Percentiles rank a stretch among this genome's conserved stretches.
Evolutionary conservation across 1,140 invertebrate species (phyloP).

Genomic region (Bombus impatiens): DNA sequence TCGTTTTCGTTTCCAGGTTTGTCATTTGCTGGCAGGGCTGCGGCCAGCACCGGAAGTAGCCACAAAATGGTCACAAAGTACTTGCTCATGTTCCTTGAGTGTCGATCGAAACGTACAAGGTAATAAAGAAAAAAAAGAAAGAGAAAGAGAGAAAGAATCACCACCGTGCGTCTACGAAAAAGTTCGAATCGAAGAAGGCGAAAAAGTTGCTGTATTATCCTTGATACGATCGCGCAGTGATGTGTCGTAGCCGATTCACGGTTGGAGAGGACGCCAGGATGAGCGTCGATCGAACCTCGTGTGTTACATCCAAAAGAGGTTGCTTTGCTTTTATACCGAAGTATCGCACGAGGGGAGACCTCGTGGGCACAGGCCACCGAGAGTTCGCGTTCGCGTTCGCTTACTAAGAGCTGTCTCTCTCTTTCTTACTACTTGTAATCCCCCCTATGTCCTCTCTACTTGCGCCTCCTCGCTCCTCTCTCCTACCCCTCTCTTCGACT

Average conservation of each 20-base stretch:
- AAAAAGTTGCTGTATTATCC: not conserved
- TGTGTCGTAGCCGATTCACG: constrained; percentile 7
- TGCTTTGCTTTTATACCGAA: constrained; percentile 82
- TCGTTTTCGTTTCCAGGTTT: constrained; percentile 88
- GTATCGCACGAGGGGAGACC: constrained; percentile 78
- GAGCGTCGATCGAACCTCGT: constrained; percentile 72
- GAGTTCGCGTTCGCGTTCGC: constrained; percentile 71
- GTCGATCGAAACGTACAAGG: not conserved
- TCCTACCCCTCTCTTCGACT: constrained; percentile 15
- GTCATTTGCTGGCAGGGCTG: constrained; percentile 86
- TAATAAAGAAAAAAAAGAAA: too few species aligned
- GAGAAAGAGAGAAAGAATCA: not conserved
- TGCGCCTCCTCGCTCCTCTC: constrained; percentile 39
- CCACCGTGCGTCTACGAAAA: not conserved
- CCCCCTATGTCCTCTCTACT: constrained; percentile 56
- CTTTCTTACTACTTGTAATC: constrained; percentile 54
- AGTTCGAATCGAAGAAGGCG: not conserved
- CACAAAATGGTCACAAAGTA: constrained; percentile 64
- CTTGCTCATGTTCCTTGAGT: constrained; percentile 53
- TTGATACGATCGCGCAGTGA: not conserved
- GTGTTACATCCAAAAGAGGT: constrained; percentile 82
- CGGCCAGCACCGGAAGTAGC: constrained; percentile 77
- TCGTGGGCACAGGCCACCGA: constrained; percentile 68
- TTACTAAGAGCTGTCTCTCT: constrained; percentile 39
- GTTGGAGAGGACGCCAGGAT: constrained; percentile 56